phyloP scores from a whole-genome alignment of 2,797 vertebrate species.

The Lepidocolaptes lacrymiger region DNA sequence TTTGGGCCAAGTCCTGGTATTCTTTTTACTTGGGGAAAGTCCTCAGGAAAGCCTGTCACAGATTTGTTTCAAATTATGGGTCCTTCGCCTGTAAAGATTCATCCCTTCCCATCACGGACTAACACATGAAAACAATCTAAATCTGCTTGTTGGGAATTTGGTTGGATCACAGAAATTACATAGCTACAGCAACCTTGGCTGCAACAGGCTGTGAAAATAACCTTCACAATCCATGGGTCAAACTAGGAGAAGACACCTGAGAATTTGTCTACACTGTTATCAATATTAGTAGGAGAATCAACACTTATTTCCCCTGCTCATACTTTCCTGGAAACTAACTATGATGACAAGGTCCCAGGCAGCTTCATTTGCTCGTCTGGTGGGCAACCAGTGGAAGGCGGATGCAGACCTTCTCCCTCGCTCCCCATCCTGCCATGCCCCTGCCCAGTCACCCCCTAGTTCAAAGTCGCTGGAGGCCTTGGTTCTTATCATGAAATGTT shows the following conservation, averaged over 20 bases:
- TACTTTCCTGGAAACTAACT: background rate
- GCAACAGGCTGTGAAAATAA: background rate
- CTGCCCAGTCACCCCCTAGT: background rate
- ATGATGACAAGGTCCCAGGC: accelerated
- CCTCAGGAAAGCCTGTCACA: conserved; percentile 15
- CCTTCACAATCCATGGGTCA: background rate
- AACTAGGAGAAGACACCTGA: background rate
- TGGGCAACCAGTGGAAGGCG: background rate
- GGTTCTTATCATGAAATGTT: conserved; percentile 61
- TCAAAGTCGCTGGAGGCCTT: conserved; percentile 49
- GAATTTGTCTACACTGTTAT: background rate
- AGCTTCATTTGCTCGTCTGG: accelerated
- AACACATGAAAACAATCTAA: background rate
- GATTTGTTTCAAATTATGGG: background rate
- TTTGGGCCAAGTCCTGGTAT: conserved; percentile 29
- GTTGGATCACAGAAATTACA: background rate
- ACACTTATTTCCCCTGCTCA: background rate
- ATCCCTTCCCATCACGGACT: background rate
- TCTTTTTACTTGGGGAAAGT: conserved; percentile 44
- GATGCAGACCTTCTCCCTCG: background rate
- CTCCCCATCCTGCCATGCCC: background rate
- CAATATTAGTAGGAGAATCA: background rate
- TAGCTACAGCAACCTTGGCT: background rate
- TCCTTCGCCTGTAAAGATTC: background rate
- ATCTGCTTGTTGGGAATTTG: background rate